Evolutionary conservation across 1,140 invertebrate genomes (phyloP), one percentile per base, ranked within the genome.

Genomic region (Lethrus apterus): DNA sequence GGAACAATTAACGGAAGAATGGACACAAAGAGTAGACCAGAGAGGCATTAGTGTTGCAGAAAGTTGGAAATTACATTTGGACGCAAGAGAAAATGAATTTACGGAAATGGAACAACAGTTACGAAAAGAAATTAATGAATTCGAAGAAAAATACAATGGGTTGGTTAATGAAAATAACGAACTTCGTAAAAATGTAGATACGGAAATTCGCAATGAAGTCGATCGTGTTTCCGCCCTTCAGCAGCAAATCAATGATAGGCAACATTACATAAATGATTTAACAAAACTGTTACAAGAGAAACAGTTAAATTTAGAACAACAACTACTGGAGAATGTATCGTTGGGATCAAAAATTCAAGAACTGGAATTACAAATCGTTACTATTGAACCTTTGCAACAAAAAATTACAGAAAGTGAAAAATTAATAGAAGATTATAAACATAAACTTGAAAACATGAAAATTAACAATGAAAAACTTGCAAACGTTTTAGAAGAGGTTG

Each of bases 11-110:
- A 49, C 52, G 13, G 36, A 59, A 51, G 58, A 70, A 36, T 74
- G 72, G 72, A 57, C 66, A 40, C 46, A 66, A 30, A 66, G 73
- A 40, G 71, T 80, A 29, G 78, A 80, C 58, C 76, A 80, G 57
- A 67, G 76, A 35, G 78, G 78, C 36, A 69, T 69, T 59, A 76
- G 79, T 67, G 73, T 80, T 44, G 78, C 78, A 13, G 75, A 75
- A 62, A 70, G 76, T 51, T 81, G 78, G 78, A 79, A 80, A 60
- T 67, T 76, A 46, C 77, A 81, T 62, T 65, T 80, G 43, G 66
- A 72, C 3, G 68, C 72, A 48, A 67, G 74, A 14, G 77, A 81
- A 67, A 66, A 59, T 10, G 77, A 77, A 50, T 80, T 78, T 56
- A 60, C 68, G 48, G 62, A 68, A 48, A 58, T 67, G 3, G 74